A percentile compares a stretch with the other conserved stretches of the same genome.
phyloP scores from a whole-genome alignment of 2,113 vertebrate genomes.

The Galemys pyrenaicus region DNA sequence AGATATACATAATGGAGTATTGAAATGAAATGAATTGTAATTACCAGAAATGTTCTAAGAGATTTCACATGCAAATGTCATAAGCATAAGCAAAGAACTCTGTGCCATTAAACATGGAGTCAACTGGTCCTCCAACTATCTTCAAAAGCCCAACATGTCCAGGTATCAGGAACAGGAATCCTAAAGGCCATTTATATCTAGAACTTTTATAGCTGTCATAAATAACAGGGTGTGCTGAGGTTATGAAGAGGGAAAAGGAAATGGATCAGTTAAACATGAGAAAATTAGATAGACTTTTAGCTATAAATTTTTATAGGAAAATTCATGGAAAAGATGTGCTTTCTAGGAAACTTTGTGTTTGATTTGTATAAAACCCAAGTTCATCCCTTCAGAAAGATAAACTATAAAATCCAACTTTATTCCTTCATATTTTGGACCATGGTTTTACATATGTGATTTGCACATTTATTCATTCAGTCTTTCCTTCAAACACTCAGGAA shows the following conservation, averaged over 20 bases:
- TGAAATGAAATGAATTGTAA: neutral
- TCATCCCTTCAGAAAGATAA: neutral
- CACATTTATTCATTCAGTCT: neutral
- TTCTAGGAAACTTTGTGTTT: neutral
- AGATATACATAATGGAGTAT: neutral
- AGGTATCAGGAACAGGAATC: neutral
- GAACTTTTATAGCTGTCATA: neutral
- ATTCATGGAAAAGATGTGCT: neutral
- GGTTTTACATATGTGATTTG: neutral
- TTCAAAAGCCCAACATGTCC: neutral
- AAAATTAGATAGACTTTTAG: neutral
- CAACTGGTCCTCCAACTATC: neutral
- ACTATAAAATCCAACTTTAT: neutral
- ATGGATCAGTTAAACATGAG: neutral
- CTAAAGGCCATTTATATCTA: neutral
- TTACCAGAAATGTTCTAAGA: neutral
- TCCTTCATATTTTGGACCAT: neutral
- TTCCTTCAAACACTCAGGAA: neutral
- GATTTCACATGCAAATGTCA: neutral
- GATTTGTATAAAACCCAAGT: neutral
- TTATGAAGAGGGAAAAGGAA: neutral
- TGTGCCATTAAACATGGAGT: neutral
- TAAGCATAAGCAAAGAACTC: neutral
- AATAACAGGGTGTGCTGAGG: neutral
- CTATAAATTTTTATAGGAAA: neutral